phyloP scores from a whole-genome alignment of 1,140 invertebrate genomes.

The Steinernema feltiae region DNA sequence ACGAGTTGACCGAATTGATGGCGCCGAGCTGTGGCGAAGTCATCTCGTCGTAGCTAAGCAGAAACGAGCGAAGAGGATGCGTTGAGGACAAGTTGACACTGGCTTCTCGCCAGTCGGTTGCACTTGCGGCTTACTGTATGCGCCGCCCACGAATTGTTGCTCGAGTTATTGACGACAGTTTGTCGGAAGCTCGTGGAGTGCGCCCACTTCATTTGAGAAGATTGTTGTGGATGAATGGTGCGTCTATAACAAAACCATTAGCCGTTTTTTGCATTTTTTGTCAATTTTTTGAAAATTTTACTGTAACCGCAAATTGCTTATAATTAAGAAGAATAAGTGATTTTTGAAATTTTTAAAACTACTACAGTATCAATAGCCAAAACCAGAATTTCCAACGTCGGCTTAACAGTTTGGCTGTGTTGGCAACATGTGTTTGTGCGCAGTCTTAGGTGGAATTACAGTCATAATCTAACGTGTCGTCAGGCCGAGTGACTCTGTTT shows the following conservation, averaged over 20 bases:
- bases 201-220: neutral
- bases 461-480: constrained; percentile 3
- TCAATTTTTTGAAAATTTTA: neutral
- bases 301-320: too few relatives aligned
- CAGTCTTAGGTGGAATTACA: constrained; percentile 7
- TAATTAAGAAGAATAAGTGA: too few relatives aligned
- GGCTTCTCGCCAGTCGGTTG: neutral
- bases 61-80: constrained; percentile 11
- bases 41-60: constrained; percentile 3
- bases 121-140: constrained; percentile 6
- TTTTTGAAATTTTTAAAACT: neutral
- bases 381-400: neutral
- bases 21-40: constrained; percentile 48
- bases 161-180: neutral
- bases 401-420: neutral
- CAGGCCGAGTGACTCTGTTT: neutral
- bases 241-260: neutral
- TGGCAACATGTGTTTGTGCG: neutral
- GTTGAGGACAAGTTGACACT: constrained; percentile 6
- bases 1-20: constrained; percentile 47
- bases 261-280: neutral
- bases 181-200: neutral
- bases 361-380: neutral
- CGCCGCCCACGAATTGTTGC: neutral
- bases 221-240: neutral